These are phyloP conservation scores for Machaerirhynchus nigripectus DNA, from an alignment of 2,113 vertebrate genomes.

Conservation along the genomic window DNA sequence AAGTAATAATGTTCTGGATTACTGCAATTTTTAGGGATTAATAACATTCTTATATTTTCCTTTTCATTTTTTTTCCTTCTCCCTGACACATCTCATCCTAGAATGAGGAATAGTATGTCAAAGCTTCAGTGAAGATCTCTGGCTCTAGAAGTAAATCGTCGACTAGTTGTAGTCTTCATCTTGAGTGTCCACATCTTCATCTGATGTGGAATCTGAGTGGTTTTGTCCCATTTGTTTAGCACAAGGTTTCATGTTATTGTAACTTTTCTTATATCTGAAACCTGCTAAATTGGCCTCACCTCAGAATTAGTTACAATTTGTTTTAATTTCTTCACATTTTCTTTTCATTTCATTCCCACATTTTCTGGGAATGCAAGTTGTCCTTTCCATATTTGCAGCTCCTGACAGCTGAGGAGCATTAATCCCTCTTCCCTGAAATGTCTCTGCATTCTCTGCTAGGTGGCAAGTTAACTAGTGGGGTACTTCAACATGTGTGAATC, in stretches of 20 bases:
- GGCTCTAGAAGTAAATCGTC: background rate
- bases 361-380: background rate
- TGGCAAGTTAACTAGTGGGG: background rate
- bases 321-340: background rate
- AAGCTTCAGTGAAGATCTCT: background rate
- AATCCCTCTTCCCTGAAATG: background rate
- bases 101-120: background rate
- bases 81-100: background rate
- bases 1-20: background rate
- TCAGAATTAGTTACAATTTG: background rate
- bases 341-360: too few relatives aligned
- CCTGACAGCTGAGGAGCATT: background rate
- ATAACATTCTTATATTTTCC: background rate
- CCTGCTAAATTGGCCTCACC: background rate
- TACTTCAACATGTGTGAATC: background rate
- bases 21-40: background rate
- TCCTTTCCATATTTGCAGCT: background rate
- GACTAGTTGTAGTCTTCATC: background rate
- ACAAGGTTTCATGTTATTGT: background rate
- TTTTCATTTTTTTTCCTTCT: background rate
- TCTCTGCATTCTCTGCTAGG: background rate
- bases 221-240: background rate
- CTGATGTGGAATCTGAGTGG: rapidly evolving
- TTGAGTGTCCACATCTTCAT: background rate
- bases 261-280: background rate